phyloP scores from a whole-genome alignment of 2,113 vertebrate species.

The Calyptomena viridis region DNA sequence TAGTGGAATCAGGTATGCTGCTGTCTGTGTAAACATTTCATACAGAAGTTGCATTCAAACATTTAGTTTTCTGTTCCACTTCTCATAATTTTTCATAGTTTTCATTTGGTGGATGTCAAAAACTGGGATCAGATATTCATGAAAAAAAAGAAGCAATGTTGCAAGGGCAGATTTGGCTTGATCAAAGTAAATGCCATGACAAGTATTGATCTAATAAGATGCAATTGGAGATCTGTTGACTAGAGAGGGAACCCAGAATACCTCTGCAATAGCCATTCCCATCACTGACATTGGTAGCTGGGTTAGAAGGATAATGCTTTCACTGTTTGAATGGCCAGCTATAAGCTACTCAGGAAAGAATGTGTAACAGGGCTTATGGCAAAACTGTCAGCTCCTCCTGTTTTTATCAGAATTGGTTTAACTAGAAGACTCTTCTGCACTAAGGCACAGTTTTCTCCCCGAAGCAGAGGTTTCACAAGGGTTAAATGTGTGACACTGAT shows the following conservation, averaged over 20 bases:
- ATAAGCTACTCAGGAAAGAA: background rate
- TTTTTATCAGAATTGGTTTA: background rate
- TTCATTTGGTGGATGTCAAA: background rate
- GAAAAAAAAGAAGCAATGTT: background rate
- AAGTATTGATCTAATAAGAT: accelerated
- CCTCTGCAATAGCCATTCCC: background rate
- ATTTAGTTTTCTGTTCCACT: background rate
- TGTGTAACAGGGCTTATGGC: background rate
- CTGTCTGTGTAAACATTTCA: background rate
- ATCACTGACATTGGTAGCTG: background rate
- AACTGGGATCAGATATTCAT: background rate
- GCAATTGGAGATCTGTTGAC: background rate
- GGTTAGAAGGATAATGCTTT: background rate
- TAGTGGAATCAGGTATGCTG: background rate
- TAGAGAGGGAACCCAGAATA: background rate
- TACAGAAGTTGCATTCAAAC: background rate
- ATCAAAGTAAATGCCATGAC: background rate
- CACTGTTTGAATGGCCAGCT: background rate
- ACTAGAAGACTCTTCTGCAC: background rate
- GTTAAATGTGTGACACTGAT: background rate
- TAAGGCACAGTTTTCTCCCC: background rate
- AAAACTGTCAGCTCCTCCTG: background rate
- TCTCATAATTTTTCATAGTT: background rate
- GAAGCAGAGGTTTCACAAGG: background rate
- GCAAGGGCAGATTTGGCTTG: background rate